Conservation (phyloP, 2,113 vertebrate species). For the Gadus macrocephalus region DNA sequence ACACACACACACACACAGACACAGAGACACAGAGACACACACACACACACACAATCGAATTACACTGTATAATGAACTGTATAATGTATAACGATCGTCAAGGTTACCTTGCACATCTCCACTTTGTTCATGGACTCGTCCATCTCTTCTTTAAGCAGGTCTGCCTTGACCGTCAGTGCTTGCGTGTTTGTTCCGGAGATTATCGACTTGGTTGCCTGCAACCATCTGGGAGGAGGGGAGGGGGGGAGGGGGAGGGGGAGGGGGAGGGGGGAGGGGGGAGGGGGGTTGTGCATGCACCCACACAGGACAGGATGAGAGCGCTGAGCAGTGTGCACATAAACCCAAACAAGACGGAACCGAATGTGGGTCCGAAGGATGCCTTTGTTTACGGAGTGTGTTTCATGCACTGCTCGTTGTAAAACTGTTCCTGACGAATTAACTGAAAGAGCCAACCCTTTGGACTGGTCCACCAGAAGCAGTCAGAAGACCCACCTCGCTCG, state of each 20-base stretch:
- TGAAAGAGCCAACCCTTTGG: neutral
- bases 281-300: too few species aligned
- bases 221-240: constrained; percentile 74
- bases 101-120: constrained; percentile 93
- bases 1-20: neutral
- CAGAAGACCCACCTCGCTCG: constrained; percentile 81
- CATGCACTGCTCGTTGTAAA: too few species aligned
- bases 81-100: neutral
- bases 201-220: constrained; percentile 95
- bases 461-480: neutral
- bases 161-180: constrained; percentile 93
- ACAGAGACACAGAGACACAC: neutral
- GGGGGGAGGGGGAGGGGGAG: neutral
- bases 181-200: constrained; percentile 95
- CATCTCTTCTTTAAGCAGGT: constrained; percentile 95
- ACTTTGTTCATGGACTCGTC: constrained; percentile 98
- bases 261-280: too few species aligned
- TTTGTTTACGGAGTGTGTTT: too few species aligned
- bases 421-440: neutral
- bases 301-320: too few species aligned
- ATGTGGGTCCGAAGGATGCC: too few species aligned
- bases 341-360: too few species aligned
- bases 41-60: neutral
- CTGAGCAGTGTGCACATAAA: too few species aligned
- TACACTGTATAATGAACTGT: too few species aligned